Base-by-base conservation (phyloP, 2,888 invertebrate genomes). In the Chironomus riparius region DNA sequence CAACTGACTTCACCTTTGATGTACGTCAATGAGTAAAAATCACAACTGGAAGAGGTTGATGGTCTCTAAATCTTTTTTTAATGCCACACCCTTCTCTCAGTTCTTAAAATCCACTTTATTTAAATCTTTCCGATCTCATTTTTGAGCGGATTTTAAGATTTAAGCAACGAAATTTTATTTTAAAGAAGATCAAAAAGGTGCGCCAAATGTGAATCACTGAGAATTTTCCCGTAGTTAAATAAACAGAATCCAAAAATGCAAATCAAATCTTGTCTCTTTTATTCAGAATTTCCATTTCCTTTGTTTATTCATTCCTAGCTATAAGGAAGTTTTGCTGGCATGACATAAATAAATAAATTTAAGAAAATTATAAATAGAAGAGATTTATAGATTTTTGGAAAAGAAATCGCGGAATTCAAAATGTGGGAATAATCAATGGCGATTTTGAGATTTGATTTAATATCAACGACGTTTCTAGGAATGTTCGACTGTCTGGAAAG, bases 161-260 rank as follows among this genome's bases (percentile, higher is more conserved):
- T 38, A 38, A 38, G 38, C 38, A 10, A 38, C 38, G 38, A 38
- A 28, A 24, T 6, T 28, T 5, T n/a, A n/a, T 28, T 28, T 28
- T 28, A 28, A 50, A 48, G 12, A 50, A 72, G 61, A 72, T 18
- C 18, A 28, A 62, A 28, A 72, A 28, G 61, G n/a, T 21, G 28
- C 7, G 13, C 24, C 71, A 71, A 71, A 71, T 71, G 50, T 18
- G 13, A 48, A 70, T 15, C 12, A 15, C 48, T 22, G 13, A 61
- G 48, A n/a, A 71, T 61, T 71, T 71, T 71, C 56, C 48, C 56
- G 56, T 13, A 22, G 22, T 70, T n/a, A 13, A 70, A 68, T 28
- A 13, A 68, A 68, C n/a, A 28, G 28, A n/a, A n/a, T 24, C 48
- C 12, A 70, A 47, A 22, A 38, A 72, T 72, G 62, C 18, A 62